Conservation (phyloP, 1,140 invertebrate species). For the Orius insidiosus region DNA sequence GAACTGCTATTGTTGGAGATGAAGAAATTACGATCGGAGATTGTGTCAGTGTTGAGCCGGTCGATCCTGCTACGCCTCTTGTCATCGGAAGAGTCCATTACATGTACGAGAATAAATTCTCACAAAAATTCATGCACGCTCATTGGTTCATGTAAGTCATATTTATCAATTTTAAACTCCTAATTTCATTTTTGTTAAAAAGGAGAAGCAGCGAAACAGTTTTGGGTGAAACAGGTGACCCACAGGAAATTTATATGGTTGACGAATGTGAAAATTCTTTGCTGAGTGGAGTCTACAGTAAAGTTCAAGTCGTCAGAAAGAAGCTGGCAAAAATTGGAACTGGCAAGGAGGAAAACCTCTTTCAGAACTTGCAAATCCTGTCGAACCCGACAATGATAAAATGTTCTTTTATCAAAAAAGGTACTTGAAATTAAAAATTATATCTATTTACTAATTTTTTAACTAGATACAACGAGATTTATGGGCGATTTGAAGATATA, state of each 20-base stretch:
- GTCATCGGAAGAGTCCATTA: conserved; percentile 50
- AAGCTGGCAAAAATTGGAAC: conserved; percentile 28
- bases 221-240: conserved; percentile 62
- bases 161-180: background rate
- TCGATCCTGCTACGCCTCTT: conserved; percentile 41
- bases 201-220: conserved; percentile 57
- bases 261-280: conserved; percentile 56
- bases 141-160: conserved; percentile 36
- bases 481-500: conserved; percentile 45
- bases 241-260: conserved; percentile 54
- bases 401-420: conserved; percentile 42
- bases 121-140: conserved; percentile 42
- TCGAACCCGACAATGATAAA: conserved; percentile 36
- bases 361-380: conserved; percentile 24
- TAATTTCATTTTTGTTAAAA: background rate
- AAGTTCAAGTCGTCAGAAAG: conserved; percentile 30
- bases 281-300: conserved; percentile 35
- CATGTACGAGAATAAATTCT: conserved; percentile 47
- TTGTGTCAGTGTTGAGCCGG: conserved; percentile 54
- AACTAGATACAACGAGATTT: conserved; percentile 17
- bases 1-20: conserved; percentile 30
- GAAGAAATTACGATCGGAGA: conserved; percentile 28
- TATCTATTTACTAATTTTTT: background rate
- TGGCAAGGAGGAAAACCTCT: conserved; percentile 14
- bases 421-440: conserved; percentile 11